Conservation (phyloP, 35 echinoderm and acorn worm genomes). For the Chiridota heheva region DNA sequence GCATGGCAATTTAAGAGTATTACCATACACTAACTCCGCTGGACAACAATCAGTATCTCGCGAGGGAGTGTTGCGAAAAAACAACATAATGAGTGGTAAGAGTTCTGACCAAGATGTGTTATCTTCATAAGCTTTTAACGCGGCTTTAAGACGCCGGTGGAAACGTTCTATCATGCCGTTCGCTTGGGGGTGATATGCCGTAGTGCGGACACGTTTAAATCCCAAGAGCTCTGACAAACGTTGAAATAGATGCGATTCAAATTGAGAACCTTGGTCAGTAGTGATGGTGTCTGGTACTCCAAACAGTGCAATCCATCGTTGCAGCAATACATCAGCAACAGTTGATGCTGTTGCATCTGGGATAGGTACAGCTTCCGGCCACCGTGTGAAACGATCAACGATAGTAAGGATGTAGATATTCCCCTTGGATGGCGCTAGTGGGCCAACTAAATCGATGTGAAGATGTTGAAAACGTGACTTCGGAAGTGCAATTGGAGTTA, state of each 20-base stretch:
- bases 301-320: background rate
- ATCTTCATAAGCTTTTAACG: constrained; percentile 25
- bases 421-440: constrained; percentile 19
- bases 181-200: constrained; percentile 37
- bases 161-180: constrained; percentile 54
- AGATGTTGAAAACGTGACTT: constrained; percentile 4
- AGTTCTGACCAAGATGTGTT: constrained; percentile 34
- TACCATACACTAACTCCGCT: constrained; percentile 55
- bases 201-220: constrained; percentile 9
- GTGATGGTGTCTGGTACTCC: constrained; percentile 9
- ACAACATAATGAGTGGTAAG: constrained; percentile 26
- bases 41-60: constrained; percentile 17
- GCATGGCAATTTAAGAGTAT: constrained; percentile 44
- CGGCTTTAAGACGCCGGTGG: constrained; percentile 45
- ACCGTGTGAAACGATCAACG: constrained; percentile 10
- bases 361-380: constrained; percentile 12
- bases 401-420: background rate
- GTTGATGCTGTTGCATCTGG: constrained; percentile 7
- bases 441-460: constrained; percentile 25
- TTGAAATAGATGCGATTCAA: background rate
- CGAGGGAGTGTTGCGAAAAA: constrained; percentile 27
- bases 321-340: background rate
- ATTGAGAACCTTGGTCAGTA: constrained; percentile 15
- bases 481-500: background rate
- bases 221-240: background rate